Conservation (phyloP, 1,140 invertebrate species). For the Leptinotarsa texana region DNA sequence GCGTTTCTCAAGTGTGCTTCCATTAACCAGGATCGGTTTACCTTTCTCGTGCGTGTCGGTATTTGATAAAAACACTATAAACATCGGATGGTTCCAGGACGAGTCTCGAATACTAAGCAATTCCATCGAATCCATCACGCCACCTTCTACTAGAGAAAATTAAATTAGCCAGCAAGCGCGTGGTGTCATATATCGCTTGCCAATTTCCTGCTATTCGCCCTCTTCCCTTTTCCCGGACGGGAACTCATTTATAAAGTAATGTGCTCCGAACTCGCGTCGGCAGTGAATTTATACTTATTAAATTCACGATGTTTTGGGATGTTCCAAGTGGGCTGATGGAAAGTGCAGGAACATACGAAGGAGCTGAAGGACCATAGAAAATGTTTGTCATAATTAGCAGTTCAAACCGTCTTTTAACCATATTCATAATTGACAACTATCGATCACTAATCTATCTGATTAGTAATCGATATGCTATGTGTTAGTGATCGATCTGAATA, state of each 20-base stretch:
- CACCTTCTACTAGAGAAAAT: slow-evolving; percentile 14
- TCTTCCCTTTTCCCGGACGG: slow-evolving; percentile 8
- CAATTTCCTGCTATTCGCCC: slow-evolving; percentile 15
- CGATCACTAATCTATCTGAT: too few species aligned
- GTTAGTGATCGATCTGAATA: too few species aligned
- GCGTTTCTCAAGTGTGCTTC: neutral
- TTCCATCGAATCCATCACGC: slow-evolving; percentile 19
- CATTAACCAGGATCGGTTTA: neutral
- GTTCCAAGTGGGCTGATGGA: too few species aligned
- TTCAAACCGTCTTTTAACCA: too few species aligned
- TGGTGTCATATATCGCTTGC: slow-evolving; percentile 23
- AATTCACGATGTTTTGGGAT: too few species aligned
- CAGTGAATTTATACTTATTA: too few species aligned
- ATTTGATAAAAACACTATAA: slow-evolving; percentile 13
- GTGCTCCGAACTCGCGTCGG: neutral
- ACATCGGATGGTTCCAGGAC: neutral
- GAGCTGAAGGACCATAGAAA: too few species aligned
- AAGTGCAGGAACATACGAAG: too few species aligned
- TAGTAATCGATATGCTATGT: too few species aligned
- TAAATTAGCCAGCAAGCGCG: slow-evolving; percentile 17
- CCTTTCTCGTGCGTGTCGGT: slow-evolving; percentile 7
- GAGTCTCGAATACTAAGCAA: slow-evolving; percentile 17
- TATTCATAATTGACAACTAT: too few species aligned
- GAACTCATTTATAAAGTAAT: slow-evolving; percentile 20
- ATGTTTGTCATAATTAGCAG: too few species aligned